phyloP scores from a whole-genome alignment of 2,113 vertebrate genomes.

The Vulpes vulpes region DNA sequence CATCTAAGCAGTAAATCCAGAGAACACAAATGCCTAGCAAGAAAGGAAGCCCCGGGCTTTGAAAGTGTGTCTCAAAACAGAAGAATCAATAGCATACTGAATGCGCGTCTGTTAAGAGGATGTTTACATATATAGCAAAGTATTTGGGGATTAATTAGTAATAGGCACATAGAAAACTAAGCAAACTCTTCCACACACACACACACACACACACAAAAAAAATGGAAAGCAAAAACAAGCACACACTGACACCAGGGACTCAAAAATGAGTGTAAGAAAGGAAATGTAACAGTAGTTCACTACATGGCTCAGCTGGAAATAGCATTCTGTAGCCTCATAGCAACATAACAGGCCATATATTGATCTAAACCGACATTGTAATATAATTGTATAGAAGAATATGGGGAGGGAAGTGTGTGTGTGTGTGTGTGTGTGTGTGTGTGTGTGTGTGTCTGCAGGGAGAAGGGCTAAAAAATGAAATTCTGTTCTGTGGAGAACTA shows the following conservation, averaged over 20 bases:
- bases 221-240: not conserved
- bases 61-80: not conserved
- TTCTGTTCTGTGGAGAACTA: not conserved
- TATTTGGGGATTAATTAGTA: not conserved
- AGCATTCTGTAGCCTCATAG: not conserved
- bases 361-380: not conserved
- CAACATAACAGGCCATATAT: not conserved
- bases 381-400: not conserved
- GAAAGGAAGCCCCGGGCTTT: not conserved
- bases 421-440: too few species aligned
- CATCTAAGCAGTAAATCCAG: not conserved
- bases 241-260: not conserved
- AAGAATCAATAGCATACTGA: not conserved
- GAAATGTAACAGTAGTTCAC: not conserved
- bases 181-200: not conserved
- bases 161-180: not conserved
- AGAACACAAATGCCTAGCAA: not conserved
- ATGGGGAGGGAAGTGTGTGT: not conserved
- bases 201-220: too few species aligned
- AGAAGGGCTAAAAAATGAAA: not conserved
- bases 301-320: not conserved
- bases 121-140: not conserved
- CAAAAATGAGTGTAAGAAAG: not conserved
- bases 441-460: not conserved
- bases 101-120: not conserved